These are phyloP conservation scores for Actinernus sp. DNA, from an alignment of 92 coral and sea anemone species.

Conservation along the genomic window DNA sequence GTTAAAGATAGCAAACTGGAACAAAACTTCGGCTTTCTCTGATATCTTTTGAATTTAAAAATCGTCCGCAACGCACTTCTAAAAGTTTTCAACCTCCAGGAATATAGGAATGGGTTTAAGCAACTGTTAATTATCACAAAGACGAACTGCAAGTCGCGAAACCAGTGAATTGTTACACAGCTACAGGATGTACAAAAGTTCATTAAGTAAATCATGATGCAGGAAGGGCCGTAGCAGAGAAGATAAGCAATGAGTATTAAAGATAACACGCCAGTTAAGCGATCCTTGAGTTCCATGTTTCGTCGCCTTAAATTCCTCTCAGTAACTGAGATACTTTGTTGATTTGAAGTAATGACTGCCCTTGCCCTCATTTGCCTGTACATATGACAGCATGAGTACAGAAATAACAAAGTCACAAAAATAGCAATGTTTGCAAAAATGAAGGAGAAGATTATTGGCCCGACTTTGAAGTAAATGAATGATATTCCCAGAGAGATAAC, in stretches of 20 bases:
- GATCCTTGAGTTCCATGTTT: not conserved
- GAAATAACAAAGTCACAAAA: constrained; percentile 30
- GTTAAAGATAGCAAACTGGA: too few relatives aligned
- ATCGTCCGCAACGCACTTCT: constrained; percentile 46
- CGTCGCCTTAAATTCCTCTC: not conserved
- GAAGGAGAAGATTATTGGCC: constrained; percentile 62
- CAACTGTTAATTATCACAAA: constrained; percentile 71
- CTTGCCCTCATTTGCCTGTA: not conserved
- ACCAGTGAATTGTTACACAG: constrained; percentile 75
- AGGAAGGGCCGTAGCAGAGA: constrained; percentile 74
- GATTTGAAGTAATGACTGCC: not conserved
- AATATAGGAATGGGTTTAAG: constrained; percentile 72
- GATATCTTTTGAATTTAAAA: not conserved
- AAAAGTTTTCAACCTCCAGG: constrained; percentile 69
- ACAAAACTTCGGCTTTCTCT: too few relatives aligned
- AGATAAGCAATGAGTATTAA: constrained; percentile 57
- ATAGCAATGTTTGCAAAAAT: constrained; percentile 76
- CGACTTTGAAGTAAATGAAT: constrained; percentile 67
- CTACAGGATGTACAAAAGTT: constrained; percentile 81
- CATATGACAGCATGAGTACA: not conserved
- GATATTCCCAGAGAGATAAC: constrained; percentile 51
- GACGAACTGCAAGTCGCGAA: constrained; percentile 83
- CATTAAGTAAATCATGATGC: constrained; percentile 73
- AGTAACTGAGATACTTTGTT: not conserved
- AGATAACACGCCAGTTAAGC: constrained; percentile 47